Percentiles rank a stretch among this genome's conserved stretches.
Evolutionary conservation across 1,140 invertebrate genomes (phyloP).

Genomic region (Drosophila nasuta): DNA sequence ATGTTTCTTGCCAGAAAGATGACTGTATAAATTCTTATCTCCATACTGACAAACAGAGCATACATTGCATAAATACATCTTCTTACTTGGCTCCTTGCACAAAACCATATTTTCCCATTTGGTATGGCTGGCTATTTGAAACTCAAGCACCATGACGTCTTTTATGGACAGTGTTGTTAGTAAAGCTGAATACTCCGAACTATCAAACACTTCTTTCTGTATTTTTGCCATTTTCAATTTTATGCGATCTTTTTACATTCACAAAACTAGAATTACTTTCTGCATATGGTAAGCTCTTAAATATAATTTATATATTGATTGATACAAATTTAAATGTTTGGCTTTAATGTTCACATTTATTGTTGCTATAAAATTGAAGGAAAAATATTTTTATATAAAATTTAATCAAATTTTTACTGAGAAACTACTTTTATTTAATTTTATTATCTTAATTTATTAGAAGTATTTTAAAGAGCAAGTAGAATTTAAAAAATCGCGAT

Average conservation of each 20-base stretch:
- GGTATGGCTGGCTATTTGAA: background rate
- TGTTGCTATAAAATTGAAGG: slow-evolving; percentile 77
- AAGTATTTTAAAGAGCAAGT: background rate
- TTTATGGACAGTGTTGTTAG: slow-evolving; percentile 58
- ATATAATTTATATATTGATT: slow-evolving; percentile 26
- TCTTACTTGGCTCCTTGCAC: slow-evolving; percentile 24
- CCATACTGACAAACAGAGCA: slow-evolving; percentile 61
- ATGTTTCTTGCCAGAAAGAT: slow-evolving; percentile 70
- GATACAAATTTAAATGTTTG: slow-evolving; percentile 34
- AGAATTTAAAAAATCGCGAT: background rate
- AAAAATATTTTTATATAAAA: slow-evolving; percentile 66
- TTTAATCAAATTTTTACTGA: slow-evolving; percentile 28
- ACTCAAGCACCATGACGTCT: slow-evolving; percentile 51
- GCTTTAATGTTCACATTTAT: slow-evolving; percentile 57
- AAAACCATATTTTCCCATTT: slow-evolving; percentile 53
- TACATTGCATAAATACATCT: slow-evolving; percentile 52
- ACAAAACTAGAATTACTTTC: slow-evolving; percentile 29
- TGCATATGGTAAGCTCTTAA: slow-evolving; percentile 48
- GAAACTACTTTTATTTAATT: background rate
- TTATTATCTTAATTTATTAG: background rate
- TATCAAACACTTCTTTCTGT: slow-evolving; percentile 38
- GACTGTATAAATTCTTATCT: slow-evolving; percentile 64
- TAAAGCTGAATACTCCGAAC: slow-evolving; percentile 34
- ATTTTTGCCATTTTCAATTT: slow-evolving; percentile 49
- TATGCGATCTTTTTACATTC: slow-evolving; percentile 9